Evolutionary conservation across 2,113 vertebrate species (phyloP).

Genomic region (Gymnarchus niloticus): DNA sequence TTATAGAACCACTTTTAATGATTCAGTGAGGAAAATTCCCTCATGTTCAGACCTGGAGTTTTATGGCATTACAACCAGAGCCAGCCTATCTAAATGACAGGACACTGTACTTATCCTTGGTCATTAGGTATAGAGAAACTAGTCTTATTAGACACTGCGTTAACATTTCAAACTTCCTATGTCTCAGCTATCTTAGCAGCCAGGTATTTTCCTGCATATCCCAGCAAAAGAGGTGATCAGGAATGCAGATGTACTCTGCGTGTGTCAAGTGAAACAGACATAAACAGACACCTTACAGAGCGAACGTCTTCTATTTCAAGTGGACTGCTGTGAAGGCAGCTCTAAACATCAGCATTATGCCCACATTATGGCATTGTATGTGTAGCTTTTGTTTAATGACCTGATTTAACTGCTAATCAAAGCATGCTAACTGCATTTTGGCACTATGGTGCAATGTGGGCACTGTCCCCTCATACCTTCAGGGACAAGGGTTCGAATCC

Average conservation of each 20-base stretch:
- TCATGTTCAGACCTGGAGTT: slow-evolving; percentile 28
- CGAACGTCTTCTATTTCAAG: neutral
- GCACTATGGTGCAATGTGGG: too few species aligned
- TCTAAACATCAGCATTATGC: neutral
- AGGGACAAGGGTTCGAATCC: too few species aligned
- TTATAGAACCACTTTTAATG: slow-evolving; percentile 22
- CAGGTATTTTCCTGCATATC: neutral
- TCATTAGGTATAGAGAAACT: neutral
- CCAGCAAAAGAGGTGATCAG: neutral
- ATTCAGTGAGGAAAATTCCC: slow-evolving; percentile 30
- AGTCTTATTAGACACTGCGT: neutral
- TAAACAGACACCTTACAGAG: neutral
- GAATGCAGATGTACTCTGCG: neutral
- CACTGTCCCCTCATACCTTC: too few species aligned
- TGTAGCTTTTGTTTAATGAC: neutral
- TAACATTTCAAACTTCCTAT: neutral
- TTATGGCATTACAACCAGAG: slow-evolving; percentile 31
- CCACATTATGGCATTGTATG: neutral
- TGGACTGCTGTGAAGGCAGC: neutral
- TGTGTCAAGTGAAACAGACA: neutral
- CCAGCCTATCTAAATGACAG: neutral
- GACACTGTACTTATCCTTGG: neutral
- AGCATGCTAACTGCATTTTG: too few species aligned
- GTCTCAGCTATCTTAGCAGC: neutral
- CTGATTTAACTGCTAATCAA: neutral